Evolutionary conservation across 2,888 invertebrate species (phyloP), one percentile per base, ranked within the genome.

Genomic region (Dicycla oo): DNA sequence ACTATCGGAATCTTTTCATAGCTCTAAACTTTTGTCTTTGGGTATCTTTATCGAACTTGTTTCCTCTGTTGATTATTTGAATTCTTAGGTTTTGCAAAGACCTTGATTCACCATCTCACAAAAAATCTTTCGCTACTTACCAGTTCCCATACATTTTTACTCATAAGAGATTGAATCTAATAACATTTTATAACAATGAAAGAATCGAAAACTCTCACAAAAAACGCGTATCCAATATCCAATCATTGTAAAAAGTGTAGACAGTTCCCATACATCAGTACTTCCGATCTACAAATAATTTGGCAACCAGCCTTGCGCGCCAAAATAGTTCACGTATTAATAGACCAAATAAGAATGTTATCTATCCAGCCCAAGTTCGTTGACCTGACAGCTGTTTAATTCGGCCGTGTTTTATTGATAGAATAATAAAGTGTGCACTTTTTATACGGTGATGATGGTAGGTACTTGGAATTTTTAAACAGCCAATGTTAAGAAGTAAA

Each of bases 241-340:
- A 73, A 78, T 75, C 62, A 68, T 69, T 73, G 71, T 68, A 78
- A 83, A 84, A 82, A 69, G 49, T 69, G 82, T 79, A 75, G 80
- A 80, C 77, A 73, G 82, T 74, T 75, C 49, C 73, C 69, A 73
- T 77, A 78, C 78, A 73, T 67, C 69, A 18, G 66, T 85, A 91
- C 93, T 94, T 94, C 94, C 94, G 93, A 92, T 89, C 83, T 87
- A 88, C 84, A 88, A 85, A 95, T 93, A 92, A 89, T 93, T 94
- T 95, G 94, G 94, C 94, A 93, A 87, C 88, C 38, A 87, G 81
- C 86, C 80, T 60, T 82, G 85, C 88, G 89, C 74, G 82, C 87
- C 76, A 86, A 89, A 92, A 94, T 93, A 91, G 88, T 84, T 69
- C 74, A 70, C 51, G 82, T 93, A 93, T 91, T 89, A 94, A 89